These are phyloP conservation scores for Ormyrus nitidulus DNA, from an alignment of 2,888 invertebrate genomes.

Conservation along the genomic window DNA sequence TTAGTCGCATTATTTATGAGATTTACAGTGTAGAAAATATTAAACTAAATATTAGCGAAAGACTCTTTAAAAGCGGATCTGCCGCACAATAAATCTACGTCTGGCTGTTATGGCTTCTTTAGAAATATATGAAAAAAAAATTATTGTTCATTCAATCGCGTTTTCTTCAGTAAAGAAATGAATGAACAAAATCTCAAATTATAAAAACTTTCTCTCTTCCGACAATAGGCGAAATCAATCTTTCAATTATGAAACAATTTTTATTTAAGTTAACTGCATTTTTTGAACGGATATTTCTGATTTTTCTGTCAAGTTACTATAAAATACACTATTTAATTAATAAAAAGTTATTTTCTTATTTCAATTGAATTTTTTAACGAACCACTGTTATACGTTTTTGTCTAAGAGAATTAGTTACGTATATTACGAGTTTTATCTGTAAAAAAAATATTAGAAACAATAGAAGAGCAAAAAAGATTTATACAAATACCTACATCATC, in stretches of 20 bases:
- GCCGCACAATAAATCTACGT: slow-evolving; percentile 17
- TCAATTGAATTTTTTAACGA: neutral
- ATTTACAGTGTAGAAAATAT: slow-evolving; percentile 64
- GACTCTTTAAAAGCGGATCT: slow-evolving; percentile 21
- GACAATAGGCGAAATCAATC: slow-evolving; percentile 40
- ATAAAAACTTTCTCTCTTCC: slow-evolving; percentile 23
- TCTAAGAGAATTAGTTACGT: slow-evolving; percentile 20
- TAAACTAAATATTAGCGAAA: slow-evolving; percentile 66
- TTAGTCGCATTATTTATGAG: slow-evolving; percentile 63
- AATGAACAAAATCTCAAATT: slow-evolving; percentile 4
- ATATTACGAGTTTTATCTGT: slow-evolving; percentile 18
- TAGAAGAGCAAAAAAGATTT: slow-evolving; percentile 27
- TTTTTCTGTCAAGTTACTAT: no score
- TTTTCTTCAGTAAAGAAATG: slow-evolving; percentile 2
- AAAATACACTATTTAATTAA: no score
- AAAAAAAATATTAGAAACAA: slow-evolving; percentile 32
- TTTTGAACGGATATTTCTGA: slow-evolving; percentile 6
- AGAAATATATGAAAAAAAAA: slow-evolving; percentile 7
- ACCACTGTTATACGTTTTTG: slow-evolving; percentile 7
- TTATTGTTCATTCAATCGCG: slow-evolving; percentile 19
- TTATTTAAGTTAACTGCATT: slow-evolving; percentile 9
- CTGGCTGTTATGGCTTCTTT: slow-evolving; percentile 42
- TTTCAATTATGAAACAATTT: slow-evolving; percentile 10
- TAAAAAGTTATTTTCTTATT: slow-evolving; percentile 14
- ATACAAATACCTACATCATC: slow-evolving; percentile 38